Base-by-base conservation (phyloP, 2,113 vertebrate species). In the Columbina picui region DNA sequence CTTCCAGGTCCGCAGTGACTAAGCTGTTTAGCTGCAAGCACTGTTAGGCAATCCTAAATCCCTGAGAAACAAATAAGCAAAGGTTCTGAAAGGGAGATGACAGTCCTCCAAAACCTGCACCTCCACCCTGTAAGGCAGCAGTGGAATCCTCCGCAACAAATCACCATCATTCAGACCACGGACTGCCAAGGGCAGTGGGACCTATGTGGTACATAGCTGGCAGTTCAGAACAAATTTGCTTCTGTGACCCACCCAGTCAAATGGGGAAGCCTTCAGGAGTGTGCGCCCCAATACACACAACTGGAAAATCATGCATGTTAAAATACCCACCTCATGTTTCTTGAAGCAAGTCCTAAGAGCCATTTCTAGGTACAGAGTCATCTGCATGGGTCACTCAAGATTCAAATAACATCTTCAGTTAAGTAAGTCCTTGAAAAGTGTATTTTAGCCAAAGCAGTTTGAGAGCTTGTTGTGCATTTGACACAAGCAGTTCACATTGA, bases 1-100 rank as follows among this genome's bases (percentile, higher is more conserved):
- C 84, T 92, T 84, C 94, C 76, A 87, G 91, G 80, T 60, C 34
- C 15, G 60, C 93, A 94, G 94, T 94, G 94, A 97, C 94, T 93
- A 97, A 96, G 91, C 89, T 94, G 64, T 96, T 94, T n/a, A 94
- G 80, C 91, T 84, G 41, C 34, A 56, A 87, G 67, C 1, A 0
- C 56, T 90, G 8, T 91, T 79, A 94, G 84, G 93, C 84, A 96
- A 94, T 50, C 41, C 84, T 67, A 89, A 94, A 90, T 67, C 83
- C 64, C 36, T 15, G 64, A 36, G 26, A 84, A 94, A 90, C 47
- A 81, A 85, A 38, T 30, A 71, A 89, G n/a, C 47, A 92, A 77
- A 78, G 75, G 20, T 78, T 89, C 63, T 47, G 55, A 92, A 71
- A 57, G 15, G 26, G 29, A 68, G 73, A 78, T 56, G 64, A 71